Base-by-base conservation (phyloP, 2,797 vertebrate species). In the Coregonus sp. region DNA sequence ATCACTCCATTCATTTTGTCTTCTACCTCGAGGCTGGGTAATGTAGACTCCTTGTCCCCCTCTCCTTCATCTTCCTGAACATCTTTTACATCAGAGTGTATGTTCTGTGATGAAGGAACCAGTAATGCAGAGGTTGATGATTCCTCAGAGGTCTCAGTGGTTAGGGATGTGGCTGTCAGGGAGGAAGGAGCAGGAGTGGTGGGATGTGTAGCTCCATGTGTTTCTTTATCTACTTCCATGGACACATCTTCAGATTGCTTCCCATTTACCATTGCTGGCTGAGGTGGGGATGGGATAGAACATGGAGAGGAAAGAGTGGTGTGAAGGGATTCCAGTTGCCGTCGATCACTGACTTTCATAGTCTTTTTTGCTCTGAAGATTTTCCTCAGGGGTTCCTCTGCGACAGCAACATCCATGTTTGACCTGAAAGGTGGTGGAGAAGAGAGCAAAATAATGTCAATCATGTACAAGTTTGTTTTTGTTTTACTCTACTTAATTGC, bases 291-390 rank as follows among this genome's bases (percentile, higher is more conserved):
- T 4, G 73, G 51, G 12, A 25, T 5, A 3, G 72, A 51, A 25
- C 25, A 65, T 35, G 4, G 66, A 47, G 77, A 76, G 33, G 70
- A 71, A 31, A 74, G 74, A 29, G 71, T 76, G 33, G 70, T 70
- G 85, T 94, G 94, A 3, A 96, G 92, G 50, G 87, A 90, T 81
- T 95, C 95, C 54, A 96, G 92, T 70, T 96, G 95, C 6, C 94
- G 94, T 14, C 95, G 90, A 84, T 95, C 94, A 67, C 95, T 96
- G 51, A 82, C 89, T 92, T 93, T 90, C 94, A 96, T 95, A 2
- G 95, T 96, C 91, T 96, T 96, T 65, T 94, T 91, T 70, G 95
- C 95, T 86, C 95, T 94, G 78, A 95, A 96, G 31, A 95, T 78
- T 88, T 94, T 96, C 85, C 91, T 95, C 84, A 94, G 94, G 86